phyloP scores from a whole-genome alignment of 2,888 invertebrate species.

The Cerceris ruficornis region DNA sequence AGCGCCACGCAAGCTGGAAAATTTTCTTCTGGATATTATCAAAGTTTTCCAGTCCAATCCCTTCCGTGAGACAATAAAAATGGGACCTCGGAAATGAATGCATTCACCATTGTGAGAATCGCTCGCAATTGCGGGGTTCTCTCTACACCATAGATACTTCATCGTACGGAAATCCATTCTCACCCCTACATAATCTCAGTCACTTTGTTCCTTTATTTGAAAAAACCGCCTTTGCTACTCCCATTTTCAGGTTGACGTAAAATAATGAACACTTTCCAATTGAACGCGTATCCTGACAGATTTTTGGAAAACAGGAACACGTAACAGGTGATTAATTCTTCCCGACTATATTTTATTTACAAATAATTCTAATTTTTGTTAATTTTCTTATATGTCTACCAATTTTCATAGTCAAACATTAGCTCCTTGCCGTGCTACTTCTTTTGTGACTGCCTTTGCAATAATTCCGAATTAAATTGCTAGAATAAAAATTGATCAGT shows the following conservation, averaged over 20 bases:
- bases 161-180: conserved; percentile 43
- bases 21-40: conserved; percentile 71
- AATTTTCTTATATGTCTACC: too few relatives aligned
- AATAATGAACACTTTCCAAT: conserved; percentile 38
- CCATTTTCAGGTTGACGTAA: conserved; percentile 43
- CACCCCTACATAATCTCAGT: conserved; percentile 37
- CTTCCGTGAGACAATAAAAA: conserved; percentile 70
- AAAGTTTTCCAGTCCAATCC: conserved; percentile 67
- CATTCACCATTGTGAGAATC: conserved; percentile 69
- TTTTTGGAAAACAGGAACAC: not conserved
- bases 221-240: conserved; percentile 35
- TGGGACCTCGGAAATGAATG: conserved; percentile 72
- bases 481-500: too few relatives aligned
- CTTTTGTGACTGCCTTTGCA: too few relatives aligned
- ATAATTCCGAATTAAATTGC: too few relatives aligned
- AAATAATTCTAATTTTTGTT: too few relatives aligned
- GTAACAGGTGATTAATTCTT: too few relatives aligned
- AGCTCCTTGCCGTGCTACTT: too few relatives aligned
- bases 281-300: not conserved
- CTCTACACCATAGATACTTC: conserved; percentile 25
- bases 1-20: conserved; percentile 40
- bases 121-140: conserved; percentile 59
- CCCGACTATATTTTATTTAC: too few relatives aligned
- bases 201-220: conserved; percentile 37
- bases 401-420: too few relatives aligned